These are phyloP conservation scores for Hylomyscus alleni DNA, from an alignment of 2,797 vertebrate genomes.

Conservation along the genomic window DNA sequence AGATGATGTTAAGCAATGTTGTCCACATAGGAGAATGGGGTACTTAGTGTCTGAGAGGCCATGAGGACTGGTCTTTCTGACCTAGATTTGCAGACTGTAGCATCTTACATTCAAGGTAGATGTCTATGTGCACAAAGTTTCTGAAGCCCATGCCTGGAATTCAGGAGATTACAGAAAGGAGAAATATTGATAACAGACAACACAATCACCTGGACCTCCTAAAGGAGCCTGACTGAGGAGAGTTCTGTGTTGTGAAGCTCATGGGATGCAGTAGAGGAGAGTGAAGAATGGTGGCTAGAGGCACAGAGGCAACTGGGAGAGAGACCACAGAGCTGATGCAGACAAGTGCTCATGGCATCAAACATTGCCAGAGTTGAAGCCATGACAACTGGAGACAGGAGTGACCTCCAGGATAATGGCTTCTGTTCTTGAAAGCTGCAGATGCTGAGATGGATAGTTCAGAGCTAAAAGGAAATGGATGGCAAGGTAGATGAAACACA, in stretches of 20 bases:
- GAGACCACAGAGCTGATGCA: background rate
- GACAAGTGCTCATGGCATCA: background rate
- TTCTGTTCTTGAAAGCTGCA: background rate
- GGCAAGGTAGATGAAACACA: background rate
- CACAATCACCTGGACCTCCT: background rate
- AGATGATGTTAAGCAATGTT: rapidly evolving
- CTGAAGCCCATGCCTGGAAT: background rate
- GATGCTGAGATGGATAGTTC: background rate
- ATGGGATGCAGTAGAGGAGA: background rate
- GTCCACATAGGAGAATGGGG: background rate
- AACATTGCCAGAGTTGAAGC: rapidly evolving
- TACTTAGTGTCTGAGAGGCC: too few relatives aligned
- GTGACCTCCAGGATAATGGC: background rate
- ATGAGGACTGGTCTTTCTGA: background rate
- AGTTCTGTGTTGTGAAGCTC: too few relatives aligned
- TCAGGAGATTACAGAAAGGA: background rate
- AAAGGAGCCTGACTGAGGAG: background rate
- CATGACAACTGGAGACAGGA: background rate
- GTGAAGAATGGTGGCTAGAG: too few relatives aligned
- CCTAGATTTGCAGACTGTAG: background rate
- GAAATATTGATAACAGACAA: background rate
- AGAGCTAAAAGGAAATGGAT: background rate
- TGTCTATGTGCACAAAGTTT: background rate
- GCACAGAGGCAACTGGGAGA: too few relatives aligned
- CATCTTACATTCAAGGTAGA: background rate